Evolutionary conservation across 1,140 invertebrate genomes (phyloP), one percentile per base, ranked within the genome.

Genomic region (Arctopsyche grandis): DNA sequence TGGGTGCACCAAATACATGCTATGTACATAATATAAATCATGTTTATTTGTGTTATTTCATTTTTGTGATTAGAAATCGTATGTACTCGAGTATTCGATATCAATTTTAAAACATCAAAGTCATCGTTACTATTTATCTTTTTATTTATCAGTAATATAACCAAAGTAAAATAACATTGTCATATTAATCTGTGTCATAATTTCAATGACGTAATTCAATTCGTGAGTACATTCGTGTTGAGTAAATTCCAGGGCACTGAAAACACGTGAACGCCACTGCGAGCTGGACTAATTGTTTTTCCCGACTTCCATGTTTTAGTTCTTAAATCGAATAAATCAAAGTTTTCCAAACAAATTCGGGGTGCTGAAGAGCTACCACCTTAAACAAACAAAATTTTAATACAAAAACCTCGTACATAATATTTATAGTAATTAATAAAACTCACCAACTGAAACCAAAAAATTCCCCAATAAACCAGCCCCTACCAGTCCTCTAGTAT

Each of bases 351-450:
- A 1, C 48, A 14, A 12, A n/a, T 12, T 26, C 9, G 21, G 5
- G 22, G 21, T 10, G 10, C 26, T 14, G 24, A 66, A 26, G 21
- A 26, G 22, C 22, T 66, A 9, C 63, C 63, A 26, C 63, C 63
- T 66, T 21, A 66, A 66, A 66, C 26, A 66, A 26, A 3, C 12
- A 66, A 5, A 66, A 66, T 5, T 24, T 66, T 26, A 66, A 66
- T 21, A 22, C 1, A 60, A 60, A 52, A 52, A 52, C 48, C 44
- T 46, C 12, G 16, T 58, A 58, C 16, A 16, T 58, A 9, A 10
- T 9, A 22, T 63, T 63, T 63, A 66, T 22, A 66, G 3, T 26
- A 66, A 24, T 26, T 9, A n/a, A 26, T 26, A 1, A 12, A 66
- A 66, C 63, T 26, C 19, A 66, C 63, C 58, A 21, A 60, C 16